Conservation (phyloP, 2,888 invertebrate species). For the Diloba caeruleocephala region DNA sequence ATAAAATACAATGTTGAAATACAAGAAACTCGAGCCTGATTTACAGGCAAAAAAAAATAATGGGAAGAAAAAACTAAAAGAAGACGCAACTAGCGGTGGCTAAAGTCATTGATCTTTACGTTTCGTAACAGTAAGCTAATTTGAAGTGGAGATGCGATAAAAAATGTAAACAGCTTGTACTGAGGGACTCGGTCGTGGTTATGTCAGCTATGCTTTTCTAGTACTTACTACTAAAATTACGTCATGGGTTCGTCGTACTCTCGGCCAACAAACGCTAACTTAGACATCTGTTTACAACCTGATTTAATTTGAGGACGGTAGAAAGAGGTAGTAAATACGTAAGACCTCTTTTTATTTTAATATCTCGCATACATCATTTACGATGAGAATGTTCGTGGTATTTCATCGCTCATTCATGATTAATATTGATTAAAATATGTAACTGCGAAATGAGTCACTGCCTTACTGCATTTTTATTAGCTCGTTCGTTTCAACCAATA, state of each 20-base stretch:
- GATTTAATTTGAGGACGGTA: conserved; percentile 22
- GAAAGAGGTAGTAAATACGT: conserved; percentile 6
- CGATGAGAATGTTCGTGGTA: conserved; percentile 12
- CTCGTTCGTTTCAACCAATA: too few relatives aligned
- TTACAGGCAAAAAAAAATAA: conserved; percentile 4
- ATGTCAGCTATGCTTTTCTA: conserved; percentile 22
- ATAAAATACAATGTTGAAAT: not conserved
- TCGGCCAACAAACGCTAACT: conserved; percentile 27
- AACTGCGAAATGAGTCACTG: conserved; percentile 21
- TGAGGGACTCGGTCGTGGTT: conserved; percentile 25
- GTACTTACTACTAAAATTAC: conserved; percentile 25
- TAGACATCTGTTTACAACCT: conserved; percentile 17
- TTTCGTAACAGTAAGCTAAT: conserved; percentile 54
- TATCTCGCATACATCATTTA: conserved; percentile 13
- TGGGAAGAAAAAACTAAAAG: conserved; percentile 11
- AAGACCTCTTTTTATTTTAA: conserved; percentile 23
- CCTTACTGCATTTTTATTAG: too few relatives aligned
- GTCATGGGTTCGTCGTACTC: conserved; percentile 63
- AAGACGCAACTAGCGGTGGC: conserved; percentile 11
- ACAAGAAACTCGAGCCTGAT: not conserved
- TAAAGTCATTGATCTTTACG: conserved; percentile 63
- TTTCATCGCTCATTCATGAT: conserved; percentile 32
- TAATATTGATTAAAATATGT: not conserved
- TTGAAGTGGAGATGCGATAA: conserved; percentile 57
- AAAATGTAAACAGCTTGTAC: conserved; percentile 70